Percentiles rank a stretch among this genome's conserved stretches.
Conservation (phyloP, 2,797 vertebrate genomes). For the Mormyrops boulengeri region DNA sequence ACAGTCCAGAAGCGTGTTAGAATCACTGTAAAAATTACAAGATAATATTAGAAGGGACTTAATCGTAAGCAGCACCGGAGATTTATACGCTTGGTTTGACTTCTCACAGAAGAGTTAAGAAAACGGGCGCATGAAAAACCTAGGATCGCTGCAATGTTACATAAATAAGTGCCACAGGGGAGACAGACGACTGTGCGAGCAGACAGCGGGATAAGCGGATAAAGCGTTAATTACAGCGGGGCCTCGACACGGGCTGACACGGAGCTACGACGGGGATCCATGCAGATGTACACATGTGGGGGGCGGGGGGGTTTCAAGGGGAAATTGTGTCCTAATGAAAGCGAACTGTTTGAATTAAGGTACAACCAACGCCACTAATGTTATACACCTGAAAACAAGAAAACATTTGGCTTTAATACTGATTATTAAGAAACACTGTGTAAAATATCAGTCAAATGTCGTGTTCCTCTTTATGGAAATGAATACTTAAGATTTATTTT, state of each 20-base stretch:
- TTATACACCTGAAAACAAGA: background rate
- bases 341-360: background rate
- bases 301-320: background rate
- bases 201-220: conserved; percentile 56
- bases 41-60: background rate
- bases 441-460: background rate
- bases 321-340: background rate
- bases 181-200: conserved; percentile 39
- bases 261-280: conserved; percentile 25
- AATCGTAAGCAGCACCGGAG: background rate
- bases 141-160: background rate
- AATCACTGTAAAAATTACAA: background rate
- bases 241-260: conserved; percentile 34
- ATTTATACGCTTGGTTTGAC: background rate
- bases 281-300: background rate
- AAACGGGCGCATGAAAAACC: background rate
- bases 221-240: conserved; percentile 56
- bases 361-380: background rate
- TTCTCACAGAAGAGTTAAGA: background rate
- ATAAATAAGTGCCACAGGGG: conserved; percentile 24
- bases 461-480: background rate
- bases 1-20: background rate
- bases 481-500: background rate
- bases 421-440: background rate
- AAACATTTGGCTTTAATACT: background rate